Base-by-base conservation (phyloP, 2,888 invertebrate genomes). In the Apoda limacodes region DNA sequence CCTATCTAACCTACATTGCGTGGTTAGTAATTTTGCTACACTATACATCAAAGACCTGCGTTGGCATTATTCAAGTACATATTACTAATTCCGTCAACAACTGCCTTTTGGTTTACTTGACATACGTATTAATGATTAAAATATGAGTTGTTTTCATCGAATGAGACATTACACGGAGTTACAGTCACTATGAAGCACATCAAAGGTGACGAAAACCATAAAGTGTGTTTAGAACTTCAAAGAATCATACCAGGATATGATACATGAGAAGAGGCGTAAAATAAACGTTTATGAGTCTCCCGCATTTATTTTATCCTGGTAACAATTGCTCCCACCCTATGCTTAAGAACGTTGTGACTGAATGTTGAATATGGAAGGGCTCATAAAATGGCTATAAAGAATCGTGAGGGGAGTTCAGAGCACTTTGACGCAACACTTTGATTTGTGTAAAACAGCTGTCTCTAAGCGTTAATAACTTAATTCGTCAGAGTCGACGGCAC, bases 361-460 rank as follows among this genome's bases (percentile, higher is more conserved):
- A 66, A 68, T 67, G 65, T 67, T 66, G 66, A 67, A 72, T 71
- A 70, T 72, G 71, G 68, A 69, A 66, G 62, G 55, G 61, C 58
- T 58, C 72, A 66, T 76, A 78, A 80, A 80, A 74, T 48, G 54
- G 55, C 55, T 68, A 60, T 78, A 75, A 78, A 78, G 56, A 55
- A 56, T 58, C 43, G 57, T 56, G 60, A 62, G 49, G 57, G 64
- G 64, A 60, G 60, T 52, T 62, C 52, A 39, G 58, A 71, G 60
- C 63, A 62, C 58, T 59, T 50, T 48, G 54, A 54, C 61, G 60
- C 57, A 60, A 50, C 63, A 58, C 72, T 75, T 78, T 80, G 78
- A 80, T 80, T 78, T 80, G 80, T 78, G 66, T 64, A 48, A 52
- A 68, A 60, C 80, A 80, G 80, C 80, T 80, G 76, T 59, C 63